Evolutionary conservation across 2,113 vertebrate genomes (phyloP).

Genomic region (Pleuronectes platessa): DNA sequence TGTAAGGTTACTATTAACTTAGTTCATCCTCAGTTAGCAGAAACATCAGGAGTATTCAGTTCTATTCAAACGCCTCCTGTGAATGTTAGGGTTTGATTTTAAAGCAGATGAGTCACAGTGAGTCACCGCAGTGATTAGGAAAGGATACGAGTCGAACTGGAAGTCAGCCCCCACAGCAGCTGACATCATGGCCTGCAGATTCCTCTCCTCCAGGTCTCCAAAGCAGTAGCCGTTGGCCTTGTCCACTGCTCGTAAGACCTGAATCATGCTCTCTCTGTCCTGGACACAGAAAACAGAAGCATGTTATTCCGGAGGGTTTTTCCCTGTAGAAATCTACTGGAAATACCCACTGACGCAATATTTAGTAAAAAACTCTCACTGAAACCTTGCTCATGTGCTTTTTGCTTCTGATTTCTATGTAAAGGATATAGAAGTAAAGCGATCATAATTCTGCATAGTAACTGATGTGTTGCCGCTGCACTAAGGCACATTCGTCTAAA

Average conservation of each 20-base stretch:
- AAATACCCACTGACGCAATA: conserved; percentile 6
- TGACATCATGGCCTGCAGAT: conserved; percentile 94
- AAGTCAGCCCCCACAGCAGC: conserved; percentile 94
- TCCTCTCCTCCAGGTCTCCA: conserved; percentile 89
- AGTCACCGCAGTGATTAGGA: conserved; percentile 54
- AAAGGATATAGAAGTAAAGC: neutral
- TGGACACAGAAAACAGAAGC: conserved; percentile 59
- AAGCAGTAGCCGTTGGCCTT: conserved; percentile 97
- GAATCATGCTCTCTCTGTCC: conserved; percentile 93
- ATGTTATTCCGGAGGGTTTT: conserved; percentile 11
- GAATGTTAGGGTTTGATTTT: conserved; percentile 35
- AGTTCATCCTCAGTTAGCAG: neutral
- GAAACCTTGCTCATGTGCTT: neutral
- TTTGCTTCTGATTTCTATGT: neutral
- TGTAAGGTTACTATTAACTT: neutral
- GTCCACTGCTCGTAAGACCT: conserved; percentile 91
- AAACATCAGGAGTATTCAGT: neutral
- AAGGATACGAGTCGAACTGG: conserved; percentile 97
- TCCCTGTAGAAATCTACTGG: neutral
- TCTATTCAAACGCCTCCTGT: conserved; percentile 6
- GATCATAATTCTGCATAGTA: neutral
- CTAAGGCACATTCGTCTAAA: neutral
- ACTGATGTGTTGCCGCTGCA: neutral
- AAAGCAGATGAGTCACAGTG: conserved; percentile 66
- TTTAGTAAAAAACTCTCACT: neutral